Evolutionary conservation across 2,888 invertebrate species (phyloP).

Genomic region (Agapostemon virescens): DNA sequence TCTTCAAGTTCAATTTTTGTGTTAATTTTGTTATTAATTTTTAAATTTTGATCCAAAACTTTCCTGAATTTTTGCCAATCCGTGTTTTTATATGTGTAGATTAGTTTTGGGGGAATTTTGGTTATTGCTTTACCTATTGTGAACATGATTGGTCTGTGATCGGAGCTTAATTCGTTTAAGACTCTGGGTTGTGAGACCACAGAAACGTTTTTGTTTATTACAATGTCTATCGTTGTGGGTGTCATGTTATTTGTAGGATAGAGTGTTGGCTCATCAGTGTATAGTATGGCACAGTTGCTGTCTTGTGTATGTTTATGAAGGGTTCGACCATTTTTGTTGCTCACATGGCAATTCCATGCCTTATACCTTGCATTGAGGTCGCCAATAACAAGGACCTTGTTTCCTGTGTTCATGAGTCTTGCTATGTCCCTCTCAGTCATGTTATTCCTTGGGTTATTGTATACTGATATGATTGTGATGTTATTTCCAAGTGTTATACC

Average conservation of each 20-base stretch:
- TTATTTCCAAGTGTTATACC: not conserved
- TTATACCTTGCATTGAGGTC: slow-evolving; percentile 65
- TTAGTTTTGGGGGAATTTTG: not conserved
- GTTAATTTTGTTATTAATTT: slow-evolving; percentile 37
- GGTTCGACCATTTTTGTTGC: slow-evolving; percentile 58
- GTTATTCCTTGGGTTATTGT: not conserved
- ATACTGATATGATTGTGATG: not conserved
- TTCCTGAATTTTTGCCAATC: slow-evolving; percentile 54
- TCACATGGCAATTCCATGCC: slow-evolving; percentile 57
- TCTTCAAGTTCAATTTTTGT: slow-evolving; percentile 43
- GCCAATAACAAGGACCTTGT: slow-evolving; percentile 58
- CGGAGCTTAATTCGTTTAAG: slow-evolving; percentile 61
- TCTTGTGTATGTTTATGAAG: slow-evolving; percentile 51
- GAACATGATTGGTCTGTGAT: slow-evolving; percentile 63
- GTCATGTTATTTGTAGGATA: slow-evolving; percentile 59
- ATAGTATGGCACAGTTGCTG: slow-evolving; percentile 56
- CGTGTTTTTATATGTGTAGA: slow-evolving; percentile 42
- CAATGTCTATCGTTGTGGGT: slow-evolving; percentile 53
- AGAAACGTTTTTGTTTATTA: slow-evolving; percentile 60
- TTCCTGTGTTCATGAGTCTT: not conserved
- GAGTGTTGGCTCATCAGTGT: slow-evolving; percentile 61
- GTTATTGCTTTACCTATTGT: not conserved
- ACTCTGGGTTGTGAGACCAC: slow-evolving; percentile 43
- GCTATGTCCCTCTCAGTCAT: not conserved
- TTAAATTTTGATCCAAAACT: slow-evolving; percentile 32